Conservation (phyloP, 2,888 invertebrate genomes). For the Cosmorhoe ocellata region DNA sequence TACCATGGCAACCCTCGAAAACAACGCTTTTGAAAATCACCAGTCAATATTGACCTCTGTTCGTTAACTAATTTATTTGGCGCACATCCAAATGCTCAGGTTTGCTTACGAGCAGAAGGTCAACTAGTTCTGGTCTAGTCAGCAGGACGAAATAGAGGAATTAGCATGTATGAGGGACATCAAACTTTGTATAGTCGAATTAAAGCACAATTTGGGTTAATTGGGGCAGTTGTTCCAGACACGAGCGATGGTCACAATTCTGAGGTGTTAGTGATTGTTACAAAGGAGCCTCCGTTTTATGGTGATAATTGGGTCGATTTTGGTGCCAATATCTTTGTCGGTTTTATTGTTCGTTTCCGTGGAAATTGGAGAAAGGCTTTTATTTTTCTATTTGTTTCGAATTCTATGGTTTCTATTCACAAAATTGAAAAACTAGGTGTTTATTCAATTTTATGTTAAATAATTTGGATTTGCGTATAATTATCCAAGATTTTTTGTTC, state of each 20-base stretch:
- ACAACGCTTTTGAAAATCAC: conserved; percentile 54
- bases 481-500: too few relatives aligned
- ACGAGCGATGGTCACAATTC: conserved; percentile 23
- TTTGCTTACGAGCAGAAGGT: conserved; percentile 43
- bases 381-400: too few relatives aligned
- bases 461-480: too few relatives aligned
- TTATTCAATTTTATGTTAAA: too few relatives aligned
- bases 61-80: conserved; percentile 33
- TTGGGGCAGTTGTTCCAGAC: conserved; percentile 38
- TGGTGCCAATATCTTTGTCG: background rate
- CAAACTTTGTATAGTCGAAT: conserved; percentile 56
- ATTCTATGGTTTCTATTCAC: too few relatives aligned
- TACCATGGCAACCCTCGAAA: conserved; percentile 69
- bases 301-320: conserved; percentile 22
- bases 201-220: conserved; percentile 65
- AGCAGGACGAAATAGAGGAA: conserved; percentile 24
- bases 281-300: conserved; percentile 20
- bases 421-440: too few relatives aligned
- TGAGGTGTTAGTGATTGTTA: conserved; percentile 30
- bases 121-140: conserved; percentile 45
- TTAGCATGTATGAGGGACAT: conserved; percentile 52
- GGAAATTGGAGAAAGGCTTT: background rate
- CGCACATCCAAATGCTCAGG: conserved; percentile 26
- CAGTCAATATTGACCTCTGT: conserved; percentile 56
- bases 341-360: conserved; percentile 8